Percentiles rank a stretch among this genome's conserved stretches.
These are phyloP conservation scores for Phataginus tetradactyla DNA, from an alignment of 2,797 vertebrate species.

Conservation along the genomic window DNA sequence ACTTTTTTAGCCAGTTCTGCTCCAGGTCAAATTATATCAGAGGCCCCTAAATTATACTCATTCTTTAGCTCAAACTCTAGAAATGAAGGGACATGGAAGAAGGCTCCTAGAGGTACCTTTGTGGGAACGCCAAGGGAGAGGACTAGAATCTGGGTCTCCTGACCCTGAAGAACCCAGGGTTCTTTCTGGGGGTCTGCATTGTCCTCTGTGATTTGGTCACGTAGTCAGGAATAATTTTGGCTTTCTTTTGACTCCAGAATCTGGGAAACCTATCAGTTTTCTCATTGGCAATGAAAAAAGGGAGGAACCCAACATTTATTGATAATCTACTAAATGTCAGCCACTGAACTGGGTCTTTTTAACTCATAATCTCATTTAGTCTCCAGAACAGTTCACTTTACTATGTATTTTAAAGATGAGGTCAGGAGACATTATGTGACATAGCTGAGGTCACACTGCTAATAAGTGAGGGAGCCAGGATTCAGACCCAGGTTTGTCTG, in stretches of 20 bases:
- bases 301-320: not conserved
- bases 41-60: not conserved
- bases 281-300: not conserved
- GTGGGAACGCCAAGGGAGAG: not conserved
- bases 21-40: not conserved
- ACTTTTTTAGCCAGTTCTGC: constrained; percentile 33
- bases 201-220: constrained; percentile 16
- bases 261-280: constrained; percentile 28
- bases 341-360: not conserved
- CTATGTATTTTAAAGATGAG: constrained; percentile 1
- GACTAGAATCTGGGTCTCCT: not conserved
- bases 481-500: constrained; percentile 13
- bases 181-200: not conserved
- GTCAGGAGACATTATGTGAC: not conserved
- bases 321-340: not conserved
- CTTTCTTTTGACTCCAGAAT: constrained; percentile 24
- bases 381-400: not conserved
- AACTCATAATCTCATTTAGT: constrained; percentile 18
- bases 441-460: constrained; percentile 2
- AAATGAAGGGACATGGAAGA: not conserved
- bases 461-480: not conserved
- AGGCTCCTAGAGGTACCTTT: not conserved
- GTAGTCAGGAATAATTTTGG: not conserved
- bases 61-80: not conserved
- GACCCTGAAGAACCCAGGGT: not conserved